Conservation (phyloP, 2,113 vertebrate species). For the Psittacus erithacus region DNA sequence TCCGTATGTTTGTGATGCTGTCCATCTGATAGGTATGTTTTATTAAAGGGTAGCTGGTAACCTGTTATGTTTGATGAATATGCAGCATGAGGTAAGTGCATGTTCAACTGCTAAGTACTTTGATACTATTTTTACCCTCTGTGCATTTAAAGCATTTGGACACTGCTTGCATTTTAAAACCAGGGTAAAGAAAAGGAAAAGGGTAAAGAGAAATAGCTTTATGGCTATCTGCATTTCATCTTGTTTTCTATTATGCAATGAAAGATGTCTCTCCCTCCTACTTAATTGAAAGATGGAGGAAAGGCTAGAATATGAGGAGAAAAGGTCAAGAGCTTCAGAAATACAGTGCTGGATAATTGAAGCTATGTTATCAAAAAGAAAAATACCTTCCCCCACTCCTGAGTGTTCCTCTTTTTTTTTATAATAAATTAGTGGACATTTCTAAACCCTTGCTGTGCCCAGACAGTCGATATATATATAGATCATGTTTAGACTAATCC, state of each 20-base stretch:
- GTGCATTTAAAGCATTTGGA: not conserved
- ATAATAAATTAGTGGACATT: not conserved
- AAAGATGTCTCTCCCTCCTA: not conserved
- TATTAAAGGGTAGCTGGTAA: not conserved
- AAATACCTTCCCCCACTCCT: not conserved
- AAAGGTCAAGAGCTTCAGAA: not conserved
- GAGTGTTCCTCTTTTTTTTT: not conserved
- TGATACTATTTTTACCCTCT: not conserved
- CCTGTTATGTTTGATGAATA: not conserved
- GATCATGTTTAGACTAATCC: not conserved
- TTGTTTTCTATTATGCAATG: not conserved
- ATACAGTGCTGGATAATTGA: not conserved
- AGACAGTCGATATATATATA: not conserved
- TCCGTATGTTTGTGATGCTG: not conserved
- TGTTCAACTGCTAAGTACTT: not conserved
- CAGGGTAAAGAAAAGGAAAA: not conserved
- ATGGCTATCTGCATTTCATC: not conserved
- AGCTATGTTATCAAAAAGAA: not conserved
- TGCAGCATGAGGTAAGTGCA: not conserved
- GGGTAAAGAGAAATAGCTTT: not conserved
- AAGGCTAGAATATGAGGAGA: not conserved
- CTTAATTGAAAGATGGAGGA: not conserved
- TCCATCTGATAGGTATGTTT: not conserved
- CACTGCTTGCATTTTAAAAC: not conserved
- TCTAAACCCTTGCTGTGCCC: not conserved